These are phyloP conservation scores for Dynastes grantii DNA, from an alignment of 2,888 invertebrate species.

Conservation along the genomic window DNA sequence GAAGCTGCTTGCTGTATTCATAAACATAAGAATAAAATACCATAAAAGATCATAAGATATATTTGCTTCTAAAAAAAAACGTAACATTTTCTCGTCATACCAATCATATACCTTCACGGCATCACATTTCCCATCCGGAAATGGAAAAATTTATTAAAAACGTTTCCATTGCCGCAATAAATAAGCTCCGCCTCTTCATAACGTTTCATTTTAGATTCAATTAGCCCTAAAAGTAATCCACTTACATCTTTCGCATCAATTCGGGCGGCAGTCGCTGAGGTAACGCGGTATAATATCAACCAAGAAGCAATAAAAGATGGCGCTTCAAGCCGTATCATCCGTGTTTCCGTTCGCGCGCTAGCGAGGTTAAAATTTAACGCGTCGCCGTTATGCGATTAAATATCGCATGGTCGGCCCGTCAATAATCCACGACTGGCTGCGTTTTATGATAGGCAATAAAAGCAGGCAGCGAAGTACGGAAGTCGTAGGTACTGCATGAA, in stretches of 20 bases:
- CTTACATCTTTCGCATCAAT: neutral
- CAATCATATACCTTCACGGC: no score
- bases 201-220: constrained; percentile 1
- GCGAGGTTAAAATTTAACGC: constrained; percentile 12
- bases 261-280: neutral
- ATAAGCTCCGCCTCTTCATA: neutral
- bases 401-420: constrained; percentile 13
- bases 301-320: constrained; percentile 13
- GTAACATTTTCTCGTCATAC: no score
- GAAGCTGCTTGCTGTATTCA: no score
- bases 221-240: constrained; percentile 20
- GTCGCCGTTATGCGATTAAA: constrained; percentile 10
- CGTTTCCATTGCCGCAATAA: no score
- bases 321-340: no score
- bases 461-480: neutral
- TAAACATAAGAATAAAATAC: no score
- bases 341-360: neutral
- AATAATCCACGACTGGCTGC: constrained; percentile 5
- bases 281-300: neutral
- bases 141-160: no score
- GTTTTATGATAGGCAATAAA: constrained; percentile 20
- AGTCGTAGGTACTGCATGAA: neutral
- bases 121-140: no score
- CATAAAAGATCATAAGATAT: no score
- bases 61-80: no score